Evolutionary conservation across 2,888 invertebrate genomes (phyloP).

Genomic region (Ectobius pallidus): DNA sequence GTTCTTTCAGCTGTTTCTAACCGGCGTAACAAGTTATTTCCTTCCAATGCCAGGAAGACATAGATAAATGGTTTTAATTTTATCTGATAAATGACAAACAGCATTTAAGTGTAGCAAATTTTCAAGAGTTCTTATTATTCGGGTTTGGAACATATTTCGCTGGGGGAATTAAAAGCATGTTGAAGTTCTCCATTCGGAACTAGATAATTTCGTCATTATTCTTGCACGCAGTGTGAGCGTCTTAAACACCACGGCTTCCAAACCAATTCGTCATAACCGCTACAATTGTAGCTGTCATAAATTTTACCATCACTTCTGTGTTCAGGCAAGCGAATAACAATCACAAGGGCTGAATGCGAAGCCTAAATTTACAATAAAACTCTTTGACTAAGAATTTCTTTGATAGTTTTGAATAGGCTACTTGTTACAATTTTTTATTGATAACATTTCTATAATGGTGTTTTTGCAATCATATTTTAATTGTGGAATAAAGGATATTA

Average conservation of each 20-base stretch:
- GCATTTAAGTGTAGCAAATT: conserved; percentile 14
- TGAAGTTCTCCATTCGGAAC: background rate
- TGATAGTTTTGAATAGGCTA: too few species aligned
- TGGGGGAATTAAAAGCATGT: background rate
- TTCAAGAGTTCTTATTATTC: background rate
- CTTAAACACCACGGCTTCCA: background rate
- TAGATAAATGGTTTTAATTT: conserved; percentile 9
- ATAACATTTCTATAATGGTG: too few species aligned
- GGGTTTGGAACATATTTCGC: background rate
- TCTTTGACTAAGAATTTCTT: too few species aligned
- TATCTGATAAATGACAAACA: conserved; percentile 6
- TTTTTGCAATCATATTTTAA: too few species aligned
- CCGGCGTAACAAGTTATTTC: background rate
- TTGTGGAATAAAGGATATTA: too few species aligned
- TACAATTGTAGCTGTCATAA: conserved; percentile 12
- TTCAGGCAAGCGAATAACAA: background rate
- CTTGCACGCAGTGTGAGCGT: conserved; percentile 4
- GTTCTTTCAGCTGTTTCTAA: background rate
- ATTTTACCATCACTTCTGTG: background rate
- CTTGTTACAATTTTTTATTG: too few species aligned
- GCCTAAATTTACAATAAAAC: too few species aligned
- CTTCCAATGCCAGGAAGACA: background rate
- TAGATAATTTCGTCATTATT: conserved; percentile 24
- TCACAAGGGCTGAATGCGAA: background rate
- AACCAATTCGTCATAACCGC: conserved; percentile 18